Conservation (phyloP, 2,888 invertebrate genomes). For the Barypeithes pellucidus region DNA sequence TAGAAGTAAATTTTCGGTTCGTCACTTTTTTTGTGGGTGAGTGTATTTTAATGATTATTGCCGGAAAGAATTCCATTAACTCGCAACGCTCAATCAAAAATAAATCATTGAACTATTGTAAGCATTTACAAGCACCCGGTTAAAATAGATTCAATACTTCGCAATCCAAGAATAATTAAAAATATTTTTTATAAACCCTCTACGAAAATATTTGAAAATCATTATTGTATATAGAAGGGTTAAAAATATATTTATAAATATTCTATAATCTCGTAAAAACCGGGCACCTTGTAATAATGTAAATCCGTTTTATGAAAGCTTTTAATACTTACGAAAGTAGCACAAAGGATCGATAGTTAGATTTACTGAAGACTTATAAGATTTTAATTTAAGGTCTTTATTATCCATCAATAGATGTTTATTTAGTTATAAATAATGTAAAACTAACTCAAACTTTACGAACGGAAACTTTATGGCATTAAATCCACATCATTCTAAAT, state of each 20-base stretch:
- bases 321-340: slow-evolving; percentile 34
- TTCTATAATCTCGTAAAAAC: slow-evolving; percentile 37
- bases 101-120: too few relatives aligned
- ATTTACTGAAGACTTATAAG: slow-evolving; percentile 51
- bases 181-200: too few relatives aligned
- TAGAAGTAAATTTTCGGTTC: too few relatives aligned
- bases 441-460: slow-evolving; percentile 41
- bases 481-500: slow-evolving; percentile 33
- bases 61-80: too few relatives aligned
- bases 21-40: too few relatives aligned
- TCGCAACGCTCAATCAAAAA: too few relatives aligned
- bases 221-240: slow-evolving; percentile 20
- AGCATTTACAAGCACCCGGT: too few relatives aligned
- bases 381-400: slow-evolving; percentile 53
- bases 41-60: too few relatives aligned
- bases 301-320: slow-evolving; percentile 39
- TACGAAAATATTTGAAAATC: slow-evolving; percentile 38
- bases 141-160: too few relatives aligned
- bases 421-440: slow-evolving; percentile 52
- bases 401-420: slow-evolving; percentile 45
- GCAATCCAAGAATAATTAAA: too few relatives aligned
- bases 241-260: slow-evolving; percentile 36
- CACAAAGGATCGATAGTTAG: slow-evolving; percentile 48
- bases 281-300: slow-evolving; percentile 25
- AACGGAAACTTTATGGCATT: slow-evolving; percentile 41